Percentiles rank a stretch among this genome's conserved stretches.
Conservation (phyloP, 2,888 invertebrate species). For the Hydrotaea diabolus region DNA sequence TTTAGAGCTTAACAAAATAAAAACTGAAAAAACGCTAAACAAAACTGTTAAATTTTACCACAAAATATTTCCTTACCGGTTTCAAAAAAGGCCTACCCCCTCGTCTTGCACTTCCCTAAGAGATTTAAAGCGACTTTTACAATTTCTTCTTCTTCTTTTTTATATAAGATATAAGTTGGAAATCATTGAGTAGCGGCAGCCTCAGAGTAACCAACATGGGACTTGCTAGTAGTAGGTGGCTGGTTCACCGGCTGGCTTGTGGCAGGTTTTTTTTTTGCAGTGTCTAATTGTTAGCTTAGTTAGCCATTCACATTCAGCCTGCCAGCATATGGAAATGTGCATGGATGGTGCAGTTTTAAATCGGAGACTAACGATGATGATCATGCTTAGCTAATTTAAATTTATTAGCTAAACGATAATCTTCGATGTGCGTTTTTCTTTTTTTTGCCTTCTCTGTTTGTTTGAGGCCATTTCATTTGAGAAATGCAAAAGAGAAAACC, state of each 20-base stretch:
- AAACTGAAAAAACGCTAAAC: too few relatives aligned
- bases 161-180: background rate
- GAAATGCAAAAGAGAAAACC: conserved; percentile 2
- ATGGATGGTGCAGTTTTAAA: background rate
- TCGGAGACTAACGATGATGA: background rate
- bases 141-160: background rate
- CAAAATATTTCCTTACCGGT: conserved; percentile 64
- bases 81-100: background rate
- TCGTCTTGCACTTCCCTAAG: background rate
- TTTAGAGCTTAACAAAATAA: background rate
- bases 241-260: background rate
- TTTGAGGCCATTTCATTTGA: background rate
- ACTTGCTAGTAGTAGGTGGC: background rate
- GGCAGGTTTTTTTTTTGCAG: background rate
- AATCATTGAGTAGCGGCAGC: too few relatives aligned
- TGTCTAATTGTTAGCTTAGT: conserved; percentile 3
- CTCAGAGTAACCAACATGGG: too few relatives aligned
- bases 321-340: background rate
- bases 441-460: background rate
- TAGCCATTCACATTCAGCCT: too few relatives aligned
- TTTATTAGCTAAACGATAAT: conserved; percentile 56
- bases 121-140: background rate
- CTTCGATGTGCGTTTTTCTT: background rate
- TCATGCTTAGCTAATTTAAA: conserved; percentile 57
- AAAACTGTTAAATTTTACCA: conserved; percentile 50